Evolutionary conservation across 1,140 invertebrate species (phyloP).

Genomic region (Cydia strobilella): DNA sequence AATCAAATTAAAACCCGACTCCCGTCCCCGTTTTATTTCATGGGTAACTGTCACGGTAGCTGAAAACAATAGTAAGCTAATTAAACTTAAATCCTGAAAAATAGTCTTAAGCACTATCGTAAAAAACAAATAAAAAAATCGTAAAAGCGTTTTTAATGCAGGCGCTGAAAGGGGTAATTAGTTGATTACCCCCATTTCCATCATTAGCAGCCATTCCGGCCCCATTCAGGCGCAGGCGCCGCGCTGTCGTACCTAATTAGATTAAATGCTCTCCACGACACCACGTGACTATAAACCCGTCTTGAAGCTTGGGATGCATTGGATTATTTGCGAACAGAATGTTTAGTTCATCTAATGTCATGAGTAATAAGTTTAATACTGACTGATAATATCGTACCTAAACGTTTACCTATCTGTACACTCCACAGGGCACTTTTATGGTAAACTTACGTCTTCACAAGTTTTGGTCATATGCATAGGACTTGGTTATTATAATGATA

Average conservation of each 20-base stretch:
- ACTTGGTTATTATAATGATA: no score
- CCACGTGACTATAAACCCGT: not conserved
- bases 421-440: no score
- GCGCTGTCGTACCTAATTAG: slow-evolving; percentile 16
- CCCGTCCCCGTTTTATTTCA: no score
- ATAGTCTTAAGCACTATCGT: not conserved
- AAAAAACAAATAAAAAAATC: not conserved
- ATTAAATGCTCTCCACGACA: slow-evolving; percentile 9
- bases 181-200: slow-evolving; percentile 27
- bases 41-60: no score
- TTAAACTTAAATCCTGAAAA: not conserved
- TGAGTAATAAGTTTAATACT: not conserved
- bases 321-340: not conserved
- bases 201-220: slow-evolving; percentile 12
- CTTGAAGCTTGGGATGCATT: not conserved
- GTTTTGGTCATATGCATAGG: no score
- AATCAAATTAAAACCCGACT: no score
- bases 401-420: not conserved
- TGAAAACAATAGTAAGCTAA: not conserved
- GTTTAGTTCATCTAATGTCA: not conserved
- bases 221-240: slow-evolving; percentile 19
- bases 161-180: slow-evolving; percentile 1
- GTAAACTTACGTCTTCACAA: no score
- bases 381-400: not conserved
- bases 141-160: not conserved